Base-by-base conservation (phyloP, 2,797 vertebrate genomes). In the Moxostoma hubbsi region DNA sequence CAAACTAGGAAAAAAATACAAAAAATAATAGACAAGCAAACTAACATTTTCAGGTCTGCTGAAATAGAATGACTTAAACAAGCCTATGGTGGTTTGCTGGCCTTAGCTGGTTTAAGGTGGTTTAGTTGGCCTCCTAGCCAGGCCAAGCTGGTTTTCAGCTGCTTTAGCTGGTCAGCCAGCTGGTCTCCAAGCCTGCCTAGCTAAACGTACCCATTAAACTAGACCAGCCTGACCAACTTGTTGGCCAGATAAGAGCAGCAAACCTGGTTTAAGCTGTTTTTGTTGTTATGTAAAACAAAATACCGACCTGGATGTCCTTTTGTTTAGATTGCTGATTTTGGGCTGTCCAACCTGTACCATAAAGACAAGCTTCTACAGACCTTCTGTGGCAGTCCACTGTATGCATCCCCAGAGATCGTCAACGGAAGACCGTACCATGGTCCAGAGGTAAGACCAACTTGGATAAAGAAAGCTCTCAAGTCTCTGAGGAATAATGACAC, bases 361-460 rank as follows among this genome's bases (percentile, higher is more conserved):
- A 98, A 98, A 87, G 98, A 99, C 92, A 98, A 97, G 87, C 96
- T 98, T 90, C 92, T 99, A 83, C 98, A 99, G 88, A 99, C 98
- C 0, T 99, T 99, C 89, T 99, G 98, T 24, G 98, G 98, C 72
- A 99, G 98, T 77, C 98, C 98, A 0, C 94, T 99, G 13, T 99
- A 99, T 7, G 98, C 98, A 24, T 99, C 98, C 69, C 98, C 98
- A 15, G 98, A 99, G 93, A 99, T 99, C 55, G 98, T 99, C 88
- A 99, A 99, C 75, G 98, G 98, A 85, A 96, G 96, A 89, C 98
- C 98, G 6, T 99, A 99, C 87, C 94, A 90, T 76, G 98, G 98
- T 82, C 98, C 98, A 58, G 98, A 99, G 96, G 98, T 99, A 89
- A 90, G 92, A 67, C 50, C 53, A 58, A 24, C 43, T 7, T 18